Conservation (phyloP, 2,797 vertebrate species). For the Eutrigla gurnardus region DNA sequence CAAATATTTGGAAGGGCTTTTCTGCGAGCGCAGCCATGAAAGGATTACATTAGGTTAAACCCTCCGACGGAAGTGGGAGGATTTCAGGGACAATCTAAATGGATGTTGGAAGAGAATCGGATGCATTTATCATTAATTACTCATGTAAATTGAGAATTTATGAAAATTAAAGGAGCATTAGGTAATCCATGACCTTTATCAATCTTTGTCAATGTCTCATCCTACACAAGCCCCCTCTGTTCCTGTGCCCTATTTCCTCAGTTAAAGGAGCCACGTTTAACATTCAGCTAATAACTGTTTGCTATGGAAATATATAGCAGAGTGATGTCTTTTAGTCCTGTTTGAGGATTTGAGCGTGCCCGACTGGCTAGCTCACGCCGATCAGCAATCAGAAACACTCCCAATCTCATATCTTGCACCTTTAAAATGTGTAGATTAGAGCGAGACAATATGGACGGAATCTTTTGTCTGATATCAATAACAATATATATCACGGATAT, state of each 20-base stretch:
- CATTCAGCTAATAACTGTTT: too few species aligned
- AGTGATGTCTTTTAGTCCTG: too few species aligned
- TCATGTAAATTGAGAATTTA: slow-evolving; percentile 18
- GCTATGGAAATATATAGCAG: too few species aligned
- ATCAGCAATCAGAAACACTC: too few species aligned
- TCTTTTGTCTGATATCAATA: too few species aligned
- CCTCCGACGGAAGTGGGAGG: slow-evolving; percentile 30
- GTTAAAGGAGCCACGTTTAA: background rate
- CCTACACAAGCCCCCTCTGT: slow-evolving; percentile 2
- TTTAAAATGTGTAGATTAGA: too few species aligned
- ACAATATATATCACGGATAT: too few species aligned
- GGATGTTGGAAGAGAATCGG: slow-evolving; percentile 4
- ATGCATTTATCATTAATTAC: slow-evolving; percentile 26
- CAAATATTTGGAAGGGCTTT: slow-evolving; percentile 13
- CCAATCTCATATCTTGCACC: too few species aligned
- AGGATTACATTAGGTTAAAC: slow-evolving; percentile 30
- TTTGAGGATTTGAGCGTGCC: too few species aligned
- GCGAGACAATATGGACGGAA: too few species aligned
- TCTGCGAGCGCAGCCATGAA: slow-evolving; percentile 16
- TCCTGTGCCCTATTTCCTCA: background rate
- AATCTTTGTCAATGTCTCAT: background rate
- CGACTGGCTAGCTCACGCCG: too few species aligned
- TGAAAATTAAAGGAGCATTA: slow-evolving; percentile 34
- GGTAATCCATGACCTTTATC: slow-evolving; percentile 21
- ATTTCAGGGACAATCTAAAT: slow-evolving; percentile 24